These are phyloP conservation scores for Atta cephalotes DNA, from an alignment of 1,140 invertebrate species.

Conservation along the genomic window DNA sequence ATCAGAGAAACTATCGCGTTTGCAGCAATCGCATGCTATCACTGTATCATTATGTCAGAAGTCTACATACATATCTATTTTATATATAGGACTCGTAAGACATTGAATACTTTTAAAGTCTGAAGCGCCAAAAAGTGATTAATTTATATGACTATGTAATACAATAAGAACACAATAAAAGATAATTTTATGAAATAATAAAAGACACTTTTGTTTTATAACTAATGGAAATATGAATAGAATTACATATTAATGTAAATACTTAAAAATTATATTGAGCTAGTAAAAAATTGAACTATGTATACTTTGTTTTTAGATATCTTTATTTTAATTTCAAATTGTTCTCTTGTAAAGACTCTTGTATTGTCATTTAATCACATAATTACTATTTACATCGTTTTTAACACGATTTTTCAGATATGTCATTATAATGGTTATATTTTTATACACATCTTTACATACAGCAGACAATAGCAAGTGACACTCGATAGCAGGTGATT, in stretches of 20 bases:
- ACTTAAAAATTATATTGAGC: background rate
- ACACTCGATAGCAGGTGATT: background rate
- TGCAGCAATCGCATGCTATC: constrained; percentile 19
- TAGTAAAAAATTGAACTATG: background rate
- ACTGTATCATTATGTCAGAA: constrained; percentile 9
- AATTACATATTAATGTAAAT: background rate
- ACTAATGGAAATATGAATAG: background rate
- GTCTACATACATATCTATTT: constrained; percentile 20
- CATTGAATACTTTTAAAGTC: background rate
- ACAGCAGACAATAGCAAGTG: background rate
- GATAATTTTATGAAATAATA: background rate
- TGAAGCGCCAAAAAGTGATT: background rate
- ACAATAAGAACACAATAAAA: background rate
- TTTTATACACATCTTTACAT: background rate
- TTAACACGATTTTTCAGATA: background rate
- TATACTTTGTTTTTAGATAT: background rate
- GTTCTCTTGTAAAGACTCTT: background rate
- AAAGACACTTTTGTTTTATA: background rate
- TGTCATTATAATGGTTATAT: background rate
- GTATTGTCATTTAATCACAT: background rate
- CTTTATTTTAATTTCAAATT: background rate
- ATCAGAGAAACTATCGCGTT: constrained; percentile 3
- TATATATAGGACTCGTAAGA: background rate
- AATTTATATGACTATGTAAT: background rate
- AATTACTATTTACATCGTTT: background rate